Percentiles rank a stretch among this genome's conserved stretches.
These are phyloP conservation scores for Parazoanthus atlanticus DNA, from an alignment of 92 coral and sea anemone genomes.

Conservation along the genomic window DNA sequence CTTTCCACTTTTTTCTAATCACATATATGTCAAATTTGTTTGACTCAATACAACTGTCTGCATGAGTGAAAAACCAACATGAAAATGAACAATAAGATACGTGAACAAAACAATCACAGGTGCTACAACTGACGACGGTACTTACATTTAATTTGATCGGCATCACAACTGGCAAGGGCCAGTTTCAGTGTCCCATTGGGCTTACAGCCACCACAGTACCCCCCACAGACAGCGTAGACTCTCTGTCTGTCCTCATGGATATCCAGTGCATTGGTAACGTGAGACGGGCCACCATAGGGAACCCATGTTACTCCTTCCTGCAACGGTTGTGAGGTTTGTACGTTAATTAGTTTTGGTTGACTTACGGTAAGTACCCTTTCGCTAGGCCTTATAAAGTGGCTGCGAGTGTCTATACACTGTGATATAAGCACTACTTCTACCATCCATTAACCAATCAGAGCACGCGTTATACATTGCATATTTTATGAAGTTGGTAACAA, in stretches of 20 bases:
- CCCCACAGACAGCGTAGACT: conserved; percentile 92
- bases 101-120: background rate
- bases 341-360: background rate
- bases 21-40: no score
- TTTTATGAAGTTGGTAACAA: no score
- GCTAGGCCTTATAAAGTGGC: no score
- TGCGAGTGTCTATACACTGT: no score
- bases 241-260: conserved; percentile 58
- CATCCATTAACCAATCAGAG: no score
- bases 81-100: background rate
- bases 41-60: no score
- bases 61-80: no score
- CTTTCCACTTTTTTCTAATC: background rate
- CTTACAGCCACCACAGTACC: conserved; percentile 92
- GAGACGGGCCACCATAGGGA: conserved; percentile 78
- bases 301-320: conserved; percentile 87
- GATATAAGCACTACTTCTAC: no score
- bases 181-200: conserved; percentile 67
- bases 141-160: conserved; percentile 82
- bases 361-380: no score
- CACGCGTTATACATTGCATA: no score
- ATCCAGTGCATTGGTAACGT: conserved; percentile 75
- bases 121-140: background rate
- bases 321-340: background rate
- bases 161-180: conserved; percentile 71